Evolutionary conservation across 1,140 invertebrate genomes (phyloP), one percentile per base, ranked within the genome.

Genomic region (Lycorma delicatula): DNA sequence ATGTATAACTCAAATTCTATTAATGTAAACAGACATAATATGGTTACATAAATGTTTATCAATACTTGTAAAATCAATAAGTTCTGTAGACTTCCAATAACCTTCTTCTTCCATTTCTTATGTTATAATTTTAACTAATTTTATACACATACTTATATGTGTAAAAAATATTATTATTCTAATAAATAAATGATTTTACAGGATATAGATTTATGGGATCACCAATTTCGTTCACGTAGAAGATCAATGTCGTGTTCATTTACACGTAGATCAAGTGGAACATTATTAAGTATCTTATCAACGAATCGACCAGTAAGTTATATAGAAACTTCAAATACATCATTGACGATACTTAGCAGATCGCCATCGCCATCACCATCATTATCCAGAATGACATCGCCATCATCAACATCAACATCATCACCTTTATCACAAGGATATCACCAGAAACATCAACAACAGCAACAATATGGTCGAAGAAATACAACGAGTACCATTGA

Each of bases 241-340:
- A 41, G 55, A 0, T 38, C 55, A 11, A 50, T 57, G 55, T 57
- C 55, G 13, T 57, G 55, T 16, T 57, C 55, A 16, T 49, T 57
- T 27, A 16, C 46, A 2, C 50, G 56, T 12, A 13, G 50, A 4
- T 41, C 50, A 2, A 58, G 50, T 34, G 16, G 29, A n/a, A 44
- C 56, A 7, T 29, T 52, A 1, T 29, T 53, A 20, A 46, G 50
- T 18, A n/a, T 57, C 13, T 22, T 49, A 11, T 36, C 46, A 1
- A 51, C 46, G 7, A 44, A 44, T 18, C 48, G 56, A 18, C 48
- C 48, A 22, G 50, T 41, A 16, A 58, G 48, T 28, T 20, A 34
- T 22, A 52, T 53, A 13, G 55, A 57, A 31, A 28, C 55, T 5
- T 48, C 46, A 9, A 9, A 34, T 34, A 9, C 31, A 34, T 9